phyloP scores from a whole-genome alignment of 2,113 vertebrate genomes.

The Corydoras maculifer region DNA sequence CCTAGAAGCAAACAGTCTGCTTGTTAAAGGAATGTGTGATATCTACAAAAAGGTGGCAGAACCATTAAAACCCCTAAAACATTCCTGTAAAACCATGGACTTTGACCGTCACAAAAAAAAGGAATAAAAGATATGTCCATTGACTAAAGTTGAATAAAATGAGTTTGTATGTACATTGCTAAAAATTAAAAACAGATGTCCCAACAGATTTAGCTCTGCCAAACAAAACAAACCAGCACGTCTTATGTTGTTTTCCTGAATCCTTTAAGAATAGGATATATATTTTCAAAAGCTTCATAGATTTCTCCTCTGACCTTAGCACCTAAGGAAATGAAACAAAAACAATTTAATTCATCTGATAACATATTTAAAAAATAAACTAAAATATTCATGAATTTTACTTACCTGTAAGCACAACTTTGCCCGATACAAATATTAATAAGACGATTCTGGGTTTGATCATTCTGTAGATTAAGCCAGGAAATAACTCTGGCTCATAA shows the following conservation, averaged over 20 bases:
- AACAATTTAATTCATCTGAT: no score
- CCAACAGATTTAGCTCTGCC: slow-evolving; percentile 18
- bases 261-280: slow-evolving; percentile 97
- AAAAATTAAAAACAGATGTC: slow-evolving; percentile 29
- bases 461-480: slow-evolving; percentile 98
- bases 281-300: slow-evolving; percentile 98
- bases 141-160: slow-evolving; percentile 20
- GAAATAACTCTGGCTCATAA: slow-evolving; percentile 96
- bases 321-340: slow-evolving; percentile 59
- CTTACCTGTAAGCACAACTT: slow-evolving; percentile 97
- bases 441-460: slow-evolving; percentile 98
- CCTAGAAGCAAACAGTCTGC: neutral
- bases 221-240: slow-evolving; percentile 16
- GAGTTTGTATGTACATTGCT: slow-evolving; percentile 34
- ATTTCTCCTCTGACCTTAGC: slow-evolving; percentile 97
- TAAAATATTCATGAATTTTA: no score
- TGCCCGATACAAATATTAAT: slow-evolving; percentile 98
- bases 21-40: slow-evolving; percentile 44
- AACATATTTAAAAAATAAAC: no score
- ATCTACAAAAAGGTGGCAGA: slow-evolving; percentile 7
- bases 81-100: no score
- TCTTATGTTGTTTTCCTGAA: slow-evolving; percentile 93
- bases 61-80: slow-evolving; percentile 35
- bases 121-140: slow-evolving; percentile 25
- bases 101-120: slow-evolving; percentile 1